Percentiles rank a stretch among this genome's conserved stretches.
Conservation (phyloP, 2,888 invertebrate genomes). For the Amblyjoppa fuscipennis region DNA sequence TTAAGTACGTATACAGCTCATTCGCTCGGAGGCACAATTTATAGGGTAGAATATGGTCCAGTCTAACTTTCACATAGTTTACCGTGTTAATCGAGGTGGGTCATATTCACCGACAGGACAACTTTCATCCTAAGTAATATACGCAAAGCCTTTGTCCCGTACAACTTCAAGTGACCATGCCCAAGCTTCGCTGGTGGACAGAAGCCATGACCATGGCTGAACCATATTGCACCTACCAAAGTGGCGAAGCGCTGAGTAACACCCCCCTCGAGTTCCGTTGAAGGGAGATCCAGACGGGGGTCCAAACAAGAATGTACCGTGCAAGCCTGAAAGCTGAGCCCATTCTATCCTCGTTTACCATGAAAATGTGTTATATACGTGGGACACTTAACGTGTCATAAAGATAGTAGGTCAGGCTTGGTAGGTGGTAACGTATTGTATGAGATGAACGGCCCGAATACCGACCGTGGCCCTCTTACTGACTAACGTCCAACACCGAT, state of each 20-base stretch:
- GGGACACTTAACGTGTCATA: slow-evolving; percentile 43
- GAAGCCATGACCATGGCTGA: slow-evolving; percentile 8
- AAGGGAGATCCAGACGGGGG: background rate
- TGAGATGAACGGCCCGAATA: too few relatives aligned
- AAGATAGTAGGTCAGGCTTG: slow-evolving; percentile 47
- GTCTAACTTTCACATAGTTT: too few relatives aligned
- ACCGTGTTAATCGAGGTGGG: too few relatives aligned
- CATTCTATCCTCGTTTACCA: slow-evolving; percentile 9
- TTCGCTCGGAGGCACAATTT: background rate
- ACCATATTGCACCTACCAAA: background rate
- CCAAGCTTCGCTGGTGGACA: slow-evolving; percentile 13
- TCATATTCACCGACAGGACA: too few relatives aligned
- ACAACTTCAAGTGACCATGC: slow-evolving; percentile 40
- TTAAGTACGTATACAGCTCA: background rate
- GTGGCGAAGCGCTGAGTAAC: background rate
- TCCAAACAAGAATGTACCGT: slow-evolving; percentile 39
- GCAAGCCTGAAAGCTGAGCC: background rate
- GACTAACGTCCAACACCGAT: too few relatives aligned
- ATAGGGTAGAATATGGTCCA: too few relatives aligned
- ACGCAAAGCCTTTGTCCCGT: background rate
- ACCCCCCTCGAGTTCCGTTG: background rate
- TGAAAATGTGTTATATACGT: slow-evolving; percentile 30
- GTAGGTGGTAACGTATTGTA: background rate
- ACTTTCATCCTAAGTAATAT: background rate
- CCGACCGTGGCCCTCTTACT: too few relatives aligned